These are phyloP conservation scores for Tanaodytes sp. DNA, from an alignment of 2,888 invertebrate species.

Conservation along the genomic window DNA sequence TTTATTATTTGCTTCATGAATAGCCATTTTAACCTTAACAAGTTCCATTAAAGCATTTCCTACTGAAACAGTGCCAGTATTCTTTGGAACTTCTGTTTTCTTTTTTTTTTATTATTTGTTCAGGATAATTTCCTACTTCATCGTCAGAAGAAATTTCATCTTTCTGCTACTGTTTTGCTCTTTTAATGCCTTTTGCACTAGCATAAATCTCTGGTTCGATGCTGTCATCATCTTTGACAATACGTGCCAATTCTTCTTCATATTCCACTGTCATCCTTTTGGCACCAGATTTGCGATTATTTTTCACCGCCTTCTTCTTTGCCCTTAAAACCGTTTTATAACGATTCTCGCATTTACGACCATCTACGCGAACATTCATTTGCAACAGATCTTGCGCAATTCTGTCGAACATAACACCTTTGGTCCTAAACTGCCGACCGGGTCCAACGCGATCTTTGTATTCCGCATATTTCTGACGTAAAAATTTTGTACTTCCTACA, in stretches of 20 bases:
- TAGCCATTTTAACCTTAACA: too few species aligned
- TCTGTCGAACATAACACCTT: background rate
- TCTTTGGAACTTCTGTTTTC: too few species aligned
- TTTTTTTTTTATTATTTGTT: too few species aligned
- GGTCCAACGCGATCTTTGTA: background rate
- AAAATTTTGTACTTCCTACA: background rate
- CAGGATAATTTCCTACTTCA: too few species aligned
- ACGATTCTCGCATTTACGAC: slow-evolving; percentile 4
- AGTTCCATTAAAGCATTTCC: too few species aligned
- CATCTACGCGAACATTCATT: background rate
- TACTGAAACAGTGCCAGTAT: too few species aligned
- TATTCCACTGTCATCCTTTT: background rate
- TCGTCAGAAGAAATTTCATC: too few species aligned
- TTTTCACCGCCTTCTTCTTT: background rate
- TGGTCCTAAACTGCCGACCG: background rate
- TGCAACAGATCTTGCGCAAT: background rate
- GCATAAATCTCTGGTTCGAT: too few species aligned
- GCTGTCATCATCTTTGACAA: background rate
- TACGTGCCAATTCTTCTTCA: slow-evolving; percentile 1
- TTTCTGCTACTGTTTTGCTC: too few species aligned
- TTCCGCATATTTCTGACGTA: background rate
- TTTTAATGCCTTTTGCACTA: too few species aligned
- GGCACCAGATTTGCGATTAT: background rate
- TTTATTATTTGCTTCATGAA: too few species aligned
- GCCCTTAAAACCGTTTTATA: background rate